These are phyloP conservation scores for Gorsachius magnificus DNA, from an alignment of 2,797 vertebrate species.

Conservation along the genomic window DNA sequence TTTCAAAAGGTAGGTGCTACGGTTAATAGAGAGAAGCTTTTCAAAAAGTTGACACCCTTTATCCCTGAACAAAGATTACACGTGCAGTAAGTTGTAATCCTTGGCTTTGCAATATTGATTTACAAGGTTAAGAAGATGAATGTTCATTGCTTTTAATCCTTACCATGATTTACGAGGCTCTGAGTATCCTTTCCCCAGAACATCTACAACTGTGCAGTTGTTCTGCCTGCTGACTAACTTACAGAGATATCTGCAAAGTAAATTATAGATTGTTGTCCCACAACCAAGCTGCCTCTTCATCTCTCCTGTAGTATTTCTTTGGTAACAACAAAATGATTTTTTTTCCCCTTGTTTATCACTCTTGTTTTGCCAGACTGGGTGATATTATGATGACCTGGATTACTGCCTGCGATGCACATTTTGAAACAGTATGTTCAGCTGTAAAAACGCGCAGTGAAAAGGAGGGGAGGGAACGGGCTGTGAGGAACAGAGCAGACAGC, in stretches of 20 bases:
- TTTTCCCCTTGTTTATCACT: neutral
- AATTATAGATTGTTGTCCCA: conserved; percentile 74
- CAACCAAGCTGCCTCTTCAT: conserved; percentile 74
- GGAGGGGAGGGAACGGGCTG: neutral
- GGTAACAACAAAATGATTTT: conserved; percentile 8
- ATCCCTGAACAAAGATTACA: conserved; percentile 76
- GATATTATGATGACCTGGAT: neutral
- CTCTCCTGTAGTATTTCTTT: conserved; percentile 39
- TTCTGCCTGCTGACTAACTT: conserved; percentile 73
- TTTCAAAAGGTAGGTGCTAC: neutral
- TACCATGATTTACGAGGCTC: conserved; percentile 81
- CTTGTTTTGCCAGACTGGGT: conserved; percentile 10
- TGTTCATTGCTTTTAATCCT: conserved; percentile 87
- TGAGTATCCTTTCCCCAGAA: conserved; percentile 69
- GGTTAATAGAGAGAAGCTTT: conserved; percentile 56
- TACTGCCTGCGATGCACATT: neutral
- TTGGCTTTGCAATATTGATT: conserved; percentile 79
- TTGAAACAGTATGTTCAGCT: neutral
- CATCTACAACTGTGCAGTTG: conserved; percentile 65
- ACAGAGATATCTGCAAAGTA: conserved; percentile 72
- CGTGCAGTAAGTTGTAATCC: conserved; percentile 75
- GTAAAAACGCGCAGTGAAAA: neutral
- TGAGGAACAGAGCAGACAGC: neutral
- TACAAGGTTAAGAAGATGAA: conserved; percentile 86
- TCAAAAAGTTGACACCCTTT: conserved; percentile 68